Percentiles rank a stretch among this genome's conserved stretches.
Conservation (phyloP, 2,888 invertebrate species). For the Drosophila aldrichi region DNA sequence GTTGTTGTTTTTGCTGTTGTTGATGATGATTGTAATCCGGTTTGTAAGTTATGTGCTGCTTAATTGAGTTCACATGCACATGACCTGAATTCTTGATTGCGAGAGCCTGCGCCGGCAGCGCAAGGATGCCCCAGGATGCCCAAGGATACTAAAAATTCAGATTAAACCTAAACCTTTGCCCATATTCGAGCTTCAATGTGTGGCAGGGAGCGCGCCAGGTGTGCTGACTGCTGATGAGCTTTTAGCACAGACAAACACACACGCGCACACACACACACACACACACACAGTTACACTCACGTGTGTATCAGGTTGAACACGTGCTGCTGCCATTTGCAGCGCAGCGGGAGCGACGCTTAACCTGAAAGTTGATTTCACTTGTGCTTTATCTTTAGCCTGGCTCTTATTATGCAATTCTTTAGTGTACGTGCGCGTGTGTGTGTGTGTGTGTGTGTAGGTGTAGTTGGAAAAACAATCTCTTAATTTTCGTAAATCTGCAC, state of each 20-base stretch:
- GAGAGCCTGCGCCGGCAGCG: constrained; percentile 24
- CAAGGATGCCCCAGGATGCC: constrained; percentile 6
- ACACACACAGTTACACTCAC: background rate
- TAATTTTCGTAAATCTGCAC: constrained; percentile 84
- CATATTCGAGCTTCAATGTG: constrained; percentile 42
- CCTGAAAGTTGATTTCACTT: constrained; percentile 81
- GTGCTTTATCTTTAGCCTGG: constrained; percentile 58
- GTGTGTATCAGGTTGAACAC: constrained; percentile 42
- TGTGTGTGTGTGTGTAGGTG: constrained; percentile 2
- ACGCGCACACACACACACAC: constrained; percentile 12
- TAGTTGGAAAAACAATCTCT: constrained; percentile 71
- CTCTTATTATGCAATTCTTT: constrained; percentile 48
- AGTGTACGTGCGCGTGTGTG: background rate
- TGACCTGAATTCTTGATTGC: constrained; percentile 82
- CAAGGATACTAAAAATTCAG: constrained; percentile 53
- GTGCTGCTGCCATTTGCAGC: constrained; percentile 48
- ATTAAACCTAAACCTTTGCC: constrained; percentile 38
- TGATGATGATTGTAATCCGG: constrained; percentile 83
- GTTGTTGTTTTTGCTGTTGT: constrained; percentile 57
- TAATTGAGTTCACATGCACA: constrained; percentile 84
- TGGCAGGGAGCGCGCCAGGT: constrained; percentile 59
- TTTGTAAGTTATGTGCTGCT: constrained; percentile 84
- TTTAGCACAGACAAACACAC: constrained; percentile 21
- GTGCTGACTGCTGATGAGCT: constrained; percentile 75
- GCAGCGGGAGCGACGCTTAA: constrained; percentile 56